Percentiles rank a stretch among this genome's conserved stretches.
Conservation (phyloP, 2,888 invertebrate species). For the Pollenia griseotomentosa region DNA sequence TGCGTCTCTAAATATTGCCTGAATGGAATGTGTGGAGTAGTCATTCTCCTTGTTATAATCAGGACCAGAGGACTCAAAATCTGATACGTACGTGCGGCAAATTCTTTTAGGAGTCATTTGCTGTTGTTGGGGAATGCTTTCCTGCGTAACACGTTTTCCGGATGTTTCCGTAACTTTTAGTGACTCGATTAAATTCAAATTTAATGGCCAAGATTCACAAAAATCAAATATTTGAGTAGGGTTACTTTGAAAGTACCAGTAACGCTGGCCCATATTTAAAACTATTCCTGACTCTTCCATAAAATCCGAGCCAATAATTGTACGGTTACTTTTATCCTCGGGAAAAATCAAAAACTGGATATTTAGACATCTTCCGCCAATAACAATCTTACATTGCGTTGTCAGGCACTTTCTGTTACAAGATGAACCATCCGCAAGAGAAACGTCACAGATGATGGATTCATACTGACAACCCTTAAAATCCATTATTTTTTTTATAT, state of each 20-base stretch:
- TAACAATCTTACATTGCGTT: constrained; percentile 59
- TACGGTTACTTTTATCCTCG: constrained; percentile 61
- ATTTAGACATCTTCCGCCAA: constrained; percentile 64
- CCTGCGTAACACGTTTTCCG: neutral
- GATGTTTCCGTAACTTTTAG: constrained; percentile 17
- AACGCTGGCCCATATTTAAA: constrained; percentile 71
- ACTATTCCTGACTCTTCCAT: constrained; percentile 64
- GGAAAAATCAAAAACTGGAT: constrained; percentile 68
- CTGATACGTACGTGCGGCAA: constrained; percentile 25
- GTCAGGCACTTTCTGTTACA: constrained; percentile 44
- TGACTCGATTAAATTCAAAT: constrained; percentile 48
- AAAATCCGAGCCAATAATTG: constrained; percentile 66
- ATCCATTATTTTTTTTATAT: constrained; percentile 62
- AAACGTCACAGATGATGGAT: constrained; percentile 18
- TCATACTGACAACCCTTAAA: constrained; percentile 55
- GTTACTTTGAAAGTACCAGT: constrained; percentile 62
- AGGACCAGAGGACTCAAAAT: constrained; percentile 56
- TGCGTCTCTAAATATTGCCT: constrained; percentile 53
- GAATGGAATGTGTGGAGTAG: constrained; percentile 59
- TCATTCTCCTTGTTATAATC: constrained; percentile 17
- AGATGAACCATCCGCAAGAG: constrained; percentile 56
- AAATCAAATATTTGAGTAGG: constrained; percentile 58
- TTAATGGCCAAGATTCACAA: constrained; percentile 39
- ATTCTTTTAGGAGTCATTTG: neutral
- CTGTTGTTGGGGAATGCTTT: no score